Base-by-base conservation (phyloP, 2,113 vertebrate species). In the Malurus melanocephalus region DNA sequence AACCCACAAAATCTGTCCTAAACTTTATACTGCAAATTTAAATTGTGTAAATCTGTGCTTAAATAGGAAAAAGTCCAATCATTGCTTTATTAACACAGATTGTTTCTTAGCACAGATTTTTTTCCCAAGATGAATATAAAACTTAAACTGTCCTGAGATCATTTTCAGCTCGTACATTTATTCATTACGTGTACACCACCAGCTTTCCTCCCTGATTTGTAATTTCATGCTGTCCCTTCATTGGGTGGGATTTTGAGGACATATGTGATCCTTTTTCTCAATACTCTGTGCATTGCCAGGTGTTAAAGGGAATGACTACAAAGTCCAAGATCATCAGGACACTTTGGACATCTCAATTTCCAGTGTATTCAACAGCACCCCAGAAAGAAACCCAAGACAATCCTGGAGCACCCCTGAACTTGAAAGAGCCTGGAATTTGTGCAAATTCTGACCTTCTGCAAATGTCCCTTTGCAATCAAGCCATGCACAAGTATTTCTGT, bases 131-230 rank as follows among this genome's bases (percentile, higher is more conserved):
- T 18, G 0, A 77, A 11, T 32, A 56, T 13, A 33, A 48, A 80
- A 65, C 13, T 13, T 59, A 7, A 33, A 57, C 26, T 26, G 7
- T 18, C 28, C 69, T 80, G 40, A 66, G 42, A 48, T 10, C 0
- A 46, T 55, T 80, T 59, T 67, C 26, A 43, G 61, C 35, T 15
- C 14, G 40, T 20, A 27, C 4, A 43, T 71, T 90, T 66, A 71
- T 32, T 49, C 15, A 12, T 42, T 13, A 42, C 1, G 10, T 6
- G 7, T 2, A 24, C 6, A 14, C 10, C 0, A 0, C 2, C 40
- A 42, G 13, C 24, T 67, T 72, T 72, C 33, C 48, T 46, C 62
- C 49, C 33, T 51, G 40, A 68, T 62, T 45, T 65, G 4, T 9
- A 38, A 40, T 51, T 66, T 77, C 28, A 48, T 65, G 20, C 35